Evolutionary conservation across 2,113 vertebrate species (phyloP).

Genomic region (Pseudorectes ferrugineus): DNA sequence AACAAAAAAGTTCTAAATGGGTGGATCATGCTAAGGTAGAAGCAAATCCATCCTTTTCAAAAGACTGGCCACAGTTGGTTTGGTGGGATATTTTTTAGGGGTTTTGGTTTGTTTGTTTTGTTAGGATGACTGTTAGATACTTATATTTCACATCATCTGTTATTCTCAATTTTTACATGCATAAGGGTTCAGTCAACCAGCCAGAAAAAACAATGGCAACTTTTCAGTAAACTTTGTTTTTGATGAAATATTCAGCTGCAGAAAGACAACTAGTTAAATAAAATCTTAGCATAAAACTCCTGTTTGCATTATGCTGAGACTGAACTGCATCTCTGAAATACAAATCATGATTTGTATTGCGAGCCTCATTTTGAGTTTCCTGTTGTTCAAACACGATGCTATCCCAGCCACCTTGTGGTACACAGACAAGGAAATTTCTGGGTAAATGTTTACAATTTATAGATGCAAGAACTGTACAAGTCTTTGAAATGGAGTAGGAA

Average conservation of each 20-base stretch:
- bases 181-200: neutral
- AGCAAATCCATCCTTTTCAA: neutral
- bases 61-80: neutral
- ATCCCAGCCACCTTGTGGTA: neutral
- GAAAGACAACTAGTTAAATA: neutral
- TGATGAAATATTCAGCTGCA: neutral
- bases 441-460: accelerated
- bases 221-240: neutral
- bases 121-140: neutral
- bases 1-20: neutral
- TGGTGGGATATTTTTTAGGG: neutral
- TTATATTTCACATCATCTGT: neutral
- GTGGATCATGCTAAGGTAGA: neutral
- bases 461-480: neutral
- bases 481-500: neutral
- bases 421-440: neutral
- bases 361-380: neutral
- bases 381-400: neutral
- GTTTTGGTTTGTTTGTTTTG: neutral
- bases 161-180: neutral
- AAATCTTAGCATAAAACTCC: neutral
- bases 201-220: neutral
- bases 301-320: neutral
- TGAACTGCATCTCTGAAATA: neutral
- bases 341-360: neutral